phyloP scores from a whole-genome alignment of 2,113 vertebrate species.

The Upupa epops region DNA sequence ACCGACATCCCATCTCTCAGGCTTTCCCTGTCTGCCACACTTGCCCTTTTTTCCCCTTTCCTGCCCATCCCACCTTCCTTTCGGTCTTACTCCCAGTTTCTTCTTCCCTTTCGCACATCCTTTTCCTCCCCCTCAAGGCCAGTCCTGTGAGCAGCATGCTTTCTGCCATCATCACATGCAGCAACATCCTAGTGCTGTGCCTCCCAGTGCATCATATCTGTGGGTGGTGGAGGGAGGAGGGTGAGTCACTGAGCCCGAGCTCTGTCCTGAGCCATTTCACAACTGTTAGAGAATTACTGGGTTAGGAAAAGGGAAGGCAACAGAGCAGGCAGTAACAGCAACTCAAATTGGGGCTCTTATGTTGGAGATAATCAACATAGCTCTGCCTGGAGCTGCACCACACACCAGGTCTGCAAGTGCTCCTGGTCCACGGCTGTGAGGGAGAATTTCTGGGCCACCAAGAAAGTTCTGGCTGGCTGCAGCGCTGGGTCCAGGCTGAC shows the following conservation, averaged over 20 bases:
- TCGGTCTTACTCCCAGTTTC: not conserved
- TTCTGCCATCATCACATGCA: not conserved
- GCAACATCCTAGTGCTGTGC: rapidly evolving
- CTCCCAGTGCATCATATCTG: not conserved
- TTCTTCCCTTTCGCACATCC: not conserved
- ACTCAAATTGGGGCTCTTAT: rapidly evolving
- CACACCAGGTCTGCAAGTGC: rapidly evolving
- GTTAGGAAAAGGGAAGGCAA: not conserved
- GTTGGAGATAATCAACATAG: not conserved
- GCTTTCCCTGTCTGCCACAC: not conserved
- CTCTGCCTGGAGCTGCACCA: not conserved
- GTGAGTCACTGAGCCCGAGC: not conserved
- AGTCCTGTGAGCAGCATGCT: not conserved
- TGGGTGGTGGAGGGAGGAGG: not conserved
- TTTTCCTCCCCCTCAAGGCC: not conserved
- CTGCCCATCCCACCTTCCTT: not conserved
- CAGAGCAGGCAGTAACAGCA: not conserved
- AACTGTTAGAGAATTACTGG: no score
- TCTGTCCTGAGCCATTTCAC: not conserved
- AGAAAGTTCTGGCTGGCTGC: not conserved
- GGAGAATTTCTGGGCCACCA: not conserved
- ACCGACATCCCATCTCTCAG: not conserved
- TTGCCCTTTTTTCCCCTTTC: not conserved
- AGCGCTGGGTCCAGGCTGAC: not conserved
- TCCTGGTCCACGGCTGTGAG: not conserved